These are phyloP conservation scores for Octodon degus DNA, from an alignment of 2,113 vertebrate genomes.

Conservation along the genomic window DNA sequence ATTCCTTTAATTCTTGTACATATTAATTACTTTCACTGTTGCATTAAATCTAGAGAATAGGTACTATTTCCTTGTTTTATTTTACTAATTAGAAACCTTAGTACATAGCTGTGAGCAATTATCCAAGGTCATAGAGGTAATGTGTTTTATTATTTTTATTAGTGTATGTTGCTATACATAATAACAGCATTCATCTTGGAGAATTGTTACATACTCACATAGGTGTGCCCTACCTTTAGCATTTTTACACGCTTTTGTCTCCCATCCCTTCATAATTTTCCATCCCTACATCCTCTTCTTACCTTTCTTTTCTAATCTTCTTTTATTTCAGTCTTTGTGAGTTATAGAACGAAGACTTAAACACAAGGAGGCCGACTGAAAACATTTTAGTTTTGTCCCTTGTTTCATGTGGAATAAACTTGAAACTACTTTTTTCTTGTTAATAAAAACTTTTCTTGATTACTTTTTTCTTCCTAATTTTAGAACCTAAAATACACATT, in stretches of 20 bases:
- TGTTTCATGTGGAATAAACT: not conserved
- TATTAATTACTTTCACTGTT: not conserved
- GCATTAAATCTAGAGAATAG: not conserved
- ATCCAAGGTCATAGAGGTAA: not conserved
- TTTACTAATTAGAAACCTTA: conserved; percentile 25
- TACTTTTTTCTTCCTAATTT: not conserved
- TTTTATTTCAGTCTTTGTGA: not conserved
- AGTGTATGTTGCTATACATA: not conserved
- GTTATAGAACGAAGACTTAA: not conserved
- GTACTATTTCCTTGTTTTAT: not conserved
- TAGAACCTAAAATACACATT: not conserved
- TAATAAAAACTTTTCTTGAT: not conserved
- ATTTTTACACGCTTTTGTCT: not conserved
- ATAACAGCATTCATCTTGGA: not conserved
- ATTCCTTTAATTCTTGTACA: not conserved
- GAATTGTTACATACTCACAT: not conserved
- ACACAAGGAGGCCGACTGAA: not conserved
- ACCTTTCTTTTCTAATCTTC: not conserved
- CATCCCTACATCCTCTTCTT: not conserved
- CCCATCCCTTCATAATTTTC: not conserved
- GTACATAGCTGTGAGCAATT: not conserved
- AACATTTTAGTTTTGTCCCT: not conserved
- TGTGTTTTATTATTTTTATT: not conserved
- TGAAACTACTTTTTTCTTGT: not conserved
- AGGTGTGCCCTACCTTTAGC: not conserved